phyloP scores from a whole-genome alignment of 2,113 vertebrate genomes.

The Scophthalmus maximus region DNA sequence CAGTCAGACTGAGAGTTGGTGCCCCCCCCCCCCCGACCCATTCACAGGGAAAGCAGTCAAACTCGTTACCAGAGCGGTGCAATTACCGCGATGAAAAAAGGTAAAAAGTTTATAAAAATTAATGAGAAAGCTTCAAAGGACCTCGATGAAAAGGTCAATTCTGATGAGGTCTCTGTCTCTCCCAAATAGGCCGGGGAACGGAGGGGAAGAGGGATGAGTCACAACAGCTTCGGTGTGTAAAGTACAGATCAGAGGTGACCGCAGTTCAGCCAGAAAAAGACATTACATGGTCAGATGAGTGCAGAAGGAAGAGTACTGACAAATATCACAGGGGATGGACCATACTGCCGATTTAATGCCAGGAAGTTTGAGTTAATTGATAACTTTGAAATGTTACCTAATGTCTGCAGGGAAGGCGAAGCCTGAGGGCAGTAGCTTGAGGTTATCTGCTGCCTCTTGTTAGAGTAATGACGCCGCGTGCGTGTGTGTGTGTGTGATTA shows the following conservation, averaged over 20 bases:
- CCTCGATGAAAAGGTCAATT: constrained; percentile 76
- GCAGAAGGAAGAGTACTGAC: constrained; percentile 14
- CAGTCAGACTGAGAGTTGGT: constrained; percentile 24
- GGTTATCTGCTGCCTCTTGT: constrained; percentile 43
- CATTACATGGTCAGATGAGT: constrained; percentile 33
- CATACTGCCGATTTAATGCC: not conserved
- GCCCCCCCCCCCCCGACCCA: not conserved
- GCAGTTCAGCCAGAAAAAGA: constrained; percentile 30
- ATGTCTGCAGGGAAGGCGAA: constrained; percentile 38
- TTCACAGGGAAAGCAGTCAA: constrained; percentile 7
- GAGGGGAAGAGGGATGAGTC: constrained; percentile 49
- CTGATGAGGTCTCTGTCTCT: constrained; percentile 68
- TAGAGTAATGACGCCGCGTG: constrained; percentile 26
- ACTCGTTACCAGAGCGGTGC: constrained; percentile 69
- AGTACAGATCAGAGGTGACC: constrained; percentile 63
- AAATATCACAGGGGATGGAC: constrained; percentile 14
- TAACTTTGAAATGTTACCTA: constrained; percentile 55
- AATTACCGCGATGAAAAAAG: constrained; percentile 70
- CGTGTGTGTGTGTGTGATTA: constrained; percentile 62
- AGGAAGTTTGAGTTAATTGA: constrained; percentile 39
- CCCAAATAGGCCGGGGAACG: constrained; percentile 28
- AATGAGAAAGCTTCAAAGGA: constrained; percentile 72
- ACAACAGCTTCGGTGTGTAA: constrained; percentile 62
- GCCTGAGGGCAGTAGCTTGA: constrained; percentile 44
- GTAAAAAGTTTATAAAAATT: constrained; percentile 77